These are phyloP conservation scores for Chymomyza costata DNA, from an alignment of 1,140 invertebrate genomes.

Conservation along the genomic window DNA sequence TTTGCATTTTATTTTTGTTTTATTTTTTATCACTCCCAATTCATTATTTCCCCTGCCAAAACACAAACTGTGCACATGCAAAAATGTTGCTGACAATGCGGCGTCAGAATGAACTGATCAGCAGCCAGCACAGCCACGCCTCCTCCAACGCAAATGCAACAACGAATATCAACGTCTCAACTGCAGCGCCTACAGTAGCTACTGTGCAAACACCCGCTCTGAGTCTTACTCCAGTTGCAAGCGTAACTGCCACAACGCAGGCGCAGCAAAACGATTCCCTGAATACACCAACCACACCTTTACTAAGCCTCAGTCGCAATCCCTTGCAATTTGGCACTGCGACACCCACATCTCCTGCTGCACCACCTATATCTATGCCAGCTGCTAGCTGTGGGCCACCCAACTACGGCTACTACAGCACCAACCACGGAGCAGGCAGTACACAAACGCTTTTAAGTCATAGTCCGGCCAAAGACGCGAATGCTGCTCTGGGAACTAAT, in stretches of 20 bases:
- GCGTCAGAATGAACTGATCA: conserved; percentile 74
- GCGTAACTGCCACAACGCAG: conserved; percentile 9
- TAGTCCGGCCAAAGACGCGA: conserved; percentile 6
- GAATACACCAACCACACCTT: conserved; percentile 62
- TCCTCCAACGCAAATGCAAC: conserved; percentile 27
- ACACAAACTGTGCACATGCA: conserved; percentile 20
- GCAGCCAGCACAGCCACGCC: conserved; percentile 50
- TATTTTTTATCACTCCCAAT: conserved; percentile 21
- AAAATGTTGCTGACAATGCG: conserved; percentile 76
- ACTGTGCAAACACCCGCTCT: conserved; percentile 8
- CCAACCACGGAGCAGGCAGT: conserved; percentile 3
- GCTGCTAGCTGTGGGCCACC: conserved; percentile 15
- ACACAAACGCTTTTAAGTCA: conserved; percentile 26
- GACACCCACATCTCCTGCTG: conserved; percentile 38
- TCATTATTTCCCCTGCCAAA: conserved; percentile 4
- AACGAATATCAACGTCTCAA: no score
- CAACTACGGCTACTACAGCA: conserved; percentile 45
- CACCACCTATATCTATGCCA: conserved; percentile 35
- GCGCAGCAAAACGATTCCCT: conserved; percentile 48
- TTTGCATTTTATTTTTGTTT: conserved; percentile 45
- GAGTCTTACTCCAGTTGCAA: conserved; percentile 17
- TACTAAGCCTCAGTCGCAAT: conserved; percentile 50
- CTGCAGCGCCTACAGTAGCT: conserved; percentile 1
- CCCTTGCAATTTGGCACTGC: conserved; percentile 59
- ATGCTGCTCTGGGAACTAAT: neutral